Conservation (phyloP, 1,140 invertebrate species). For the Stegodyphus dumicola region DNA sequence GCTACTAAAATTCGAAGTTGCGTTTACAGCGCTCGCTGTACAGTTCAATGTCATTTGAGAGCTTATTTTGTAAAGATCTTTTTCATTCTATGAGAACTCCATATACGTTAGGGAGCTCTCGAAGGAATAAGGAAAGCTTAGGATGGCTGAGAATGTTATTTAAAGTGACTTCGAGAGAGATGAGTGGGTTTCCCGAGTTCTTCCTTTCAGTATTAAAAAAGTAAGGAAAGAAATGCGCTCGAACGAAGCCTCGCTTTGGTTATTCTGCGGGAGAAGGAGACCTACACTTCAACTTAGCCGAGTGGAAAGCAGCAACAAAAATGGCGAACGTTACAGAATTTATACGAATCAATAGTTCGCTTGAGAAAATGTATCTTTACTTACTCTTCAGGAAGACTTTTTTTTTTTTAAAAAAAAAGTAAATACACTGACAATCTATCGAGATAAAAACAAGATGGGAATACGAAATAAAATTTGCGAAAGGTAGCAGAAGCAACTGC, state of each 20-base stretch:
- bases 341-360: conserved; percentile 19
- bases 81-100: background rate
- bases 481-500: too few relatives aligned
- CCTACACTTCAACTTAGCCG: conserved; percentile 45
- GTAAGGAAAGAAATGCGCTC: conserved; percentile 13
- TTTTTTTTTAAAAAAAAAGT: too few relatives aligned
- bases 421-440: too few relatives aligned
- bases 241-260: conserved; percentile 10
- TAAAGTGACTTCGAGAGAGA: conserved; percentile 9
- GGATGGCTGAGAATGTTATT: conserved; percentile 30
- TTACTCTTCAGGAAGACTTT: background rate
- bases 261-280: conserved; percentile 15
- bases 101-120: background rate
- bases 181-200: conserved; percentile 2
- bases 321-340: conserved; percentile 25
- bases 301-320: conserved; percentile 34
- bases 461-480: too few relatives aligned
- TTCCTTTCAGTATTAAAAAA: background rate
- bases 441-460: too few relatives aligned
- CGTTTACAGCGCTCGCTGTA: too few relatives aligned
- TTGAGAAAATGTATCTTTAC: conserved; percentile 9
- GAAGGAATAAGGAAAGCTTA: conserved; percentile 11
- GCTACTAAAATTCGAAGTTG: too few relatives aligned
- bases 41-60: too few relatives aligned
- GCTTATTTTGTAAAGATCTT: too few relatives aligned